Base-by-base conservation (phyloP, 1,140 invertebrate species). In the Brachionus rotundiformis region DNA sequence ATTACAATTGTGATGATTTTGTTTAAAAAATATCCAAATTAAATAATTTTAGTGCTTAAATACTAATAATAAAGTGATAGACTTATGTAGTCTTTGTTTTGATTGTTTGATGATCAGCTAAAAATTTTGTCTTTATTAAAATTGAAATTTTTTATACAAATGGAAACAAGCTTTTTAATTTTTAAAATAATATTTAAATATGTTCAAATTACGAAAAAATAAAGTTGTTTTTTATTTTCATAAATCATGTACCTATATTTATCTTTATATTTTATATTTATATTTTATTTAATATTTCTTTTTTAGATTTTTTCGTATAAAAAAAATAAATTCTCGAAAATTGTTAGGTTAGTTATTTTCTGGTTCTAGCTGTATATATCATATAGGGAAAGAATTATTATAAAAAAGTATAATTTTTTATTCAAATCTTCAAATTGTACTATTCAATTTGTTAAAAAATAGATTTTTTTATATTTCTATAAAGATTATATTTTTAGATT, bases 311-410 rank as follows among this genome's bases (percentile, higher is more conserved):
- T n/a, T n/a, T n/a, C n/a, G n/a, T n/a, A n/a, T n/a, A n/a, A 19
- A 54, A 54, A 54, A 41, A 3, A 41, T 41, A 10, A 41, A 41
- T 13, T 41, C 39, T 13, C 39, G n/a, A 41, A 19, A 19, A 19
- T 54, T 54, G 47, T 54, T 54, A 54, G 47, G 47, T 54, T 54
- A 54, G 47, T 54, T 54, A n/a, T n/a, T n/a, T n/a, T n/a, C n/a
- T n/a, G n/a, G n/a, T n/a, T n/a, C n/a, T n/a, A 2, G 3, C 7
- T 16, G n/a, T 16, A 19, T 23, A 54, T 19, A 54, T 8, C 6
- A 49, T 49, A 16, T 16, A 19, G 23, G 47, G 47, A 54, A 54
- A 54, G 47, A 19, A 19, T 19, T 6, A 7, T 54, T 23, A 54
- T 8, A 4, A 19, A 54, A 6, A 54, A 11, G 19, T 19, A 54